These are phyloP conservation scores for Anguilla anguilla DNA, from an alignment of 2,797 vertebrate species.

Conservation along the genomic window DNA sequence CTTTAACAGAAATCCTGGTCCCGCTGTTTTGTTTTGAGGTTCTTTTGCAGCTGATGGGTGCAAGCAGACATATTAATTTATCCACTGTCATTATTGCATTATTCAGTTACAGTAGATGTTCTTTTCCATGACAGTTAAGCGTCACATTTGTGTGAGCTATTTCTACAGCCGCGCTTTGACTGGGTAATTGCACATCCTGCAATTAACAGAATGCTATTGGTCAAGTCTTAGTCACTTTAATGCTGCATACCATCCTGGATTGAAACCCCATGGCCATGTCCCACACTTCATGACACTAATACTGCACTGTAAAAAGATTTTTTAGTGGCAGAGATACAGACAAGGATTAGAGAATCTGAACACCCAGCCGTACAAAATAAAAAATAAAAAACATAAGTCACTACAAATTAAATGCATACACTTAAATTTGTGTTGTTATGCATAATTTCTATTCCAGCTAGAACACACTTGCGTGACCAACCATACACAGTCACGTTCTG, in stretches of 20 bases:
- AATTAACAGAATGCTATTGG: neutral
- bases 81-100: neutral
- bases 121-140: neutral
- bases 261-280: neutral
- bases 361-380: neutral
- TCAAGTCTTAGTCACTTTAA: neutral
- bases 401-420: neutral
- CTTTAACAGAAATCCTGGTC: neutral
- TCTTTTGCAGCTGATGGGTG: neutral
- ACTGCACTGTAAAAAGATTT: no score
- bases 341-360: neutral
- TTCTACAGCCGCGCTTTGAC: neutral
- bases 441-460: neutral
- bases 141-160: neutral
- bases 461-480: conserved; percentile 16
- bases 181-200: neutral
- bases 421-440: neutral
- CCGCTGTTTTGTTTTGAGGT: neutral
- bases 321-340: neutral
- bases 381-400: neutral
- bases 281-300: neutral
- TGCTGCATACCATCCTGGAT: neutral
- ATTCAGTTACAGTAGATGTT: neutral
- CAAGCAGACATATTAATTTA: neutral
- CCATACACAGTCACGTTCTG: conserved; percentile 58